Evolutionary conservation across 2,888 invertebrate species (phyloP), one percentile per base, ranked within the genome.

Genomic region (Leptinotarsa juncta): DNA sequence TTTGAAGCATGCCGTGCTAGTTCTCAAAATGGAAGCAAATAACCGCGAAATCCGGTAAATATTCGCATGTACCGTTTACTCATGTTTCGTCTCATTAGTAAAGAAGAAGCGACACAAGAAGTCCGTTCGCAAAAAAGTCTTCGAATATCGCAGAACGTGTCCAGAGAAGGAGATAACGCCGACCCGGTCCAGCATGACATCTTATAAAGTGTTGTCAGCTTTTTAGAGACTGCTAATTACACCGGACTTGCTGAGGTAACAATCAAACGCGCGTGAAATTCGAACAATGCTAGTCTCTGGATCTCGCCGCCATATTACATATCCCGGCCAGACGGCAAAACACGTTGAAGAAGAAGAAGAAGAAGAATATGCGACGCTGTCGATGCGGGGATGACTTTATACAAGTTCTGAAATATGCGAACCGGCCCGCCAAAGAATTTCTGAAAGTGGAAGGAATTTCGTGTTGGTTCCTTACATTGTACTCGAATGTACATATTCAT

Each of bases 141-240:
- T 72, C 75, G 79, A 74, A 62, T 32, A 62, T 62, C 62, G 26
- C 62, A 62, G 16, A 62, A 80, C 81, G 80, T 80, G 79, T 78
- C 79, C 78, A 72, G 74, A 75, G 77, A 80, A 77, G 74, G 76
- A 82, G 79, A 80, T 79, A 80, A 80, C 77, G 77, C 78, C 70
- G 70, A 74, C 74, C 77, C 74, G 81, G 74, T 76, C 80, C 81
- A 77, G 81, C 57, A 49, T 81, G 83, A 82, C 83, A 83, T 82
- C 83, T 81, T 83, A 82, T 82, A 82, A 82, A 82, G 82, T 82
- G 82, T 81, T 81, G 81, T 81, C 82, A 80, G 81, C 81, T 83
- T 83, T 83, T 83, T 82, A 80, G 79, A 74, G 80, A 74, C 79
- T 83, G 80, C 83, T 83, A 83, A 83, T 83, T 83, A 83, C 82